Base-by-base conservation (phyloP, 1,140 invertebrate species). In the Drosophila sechellia region DNA sequence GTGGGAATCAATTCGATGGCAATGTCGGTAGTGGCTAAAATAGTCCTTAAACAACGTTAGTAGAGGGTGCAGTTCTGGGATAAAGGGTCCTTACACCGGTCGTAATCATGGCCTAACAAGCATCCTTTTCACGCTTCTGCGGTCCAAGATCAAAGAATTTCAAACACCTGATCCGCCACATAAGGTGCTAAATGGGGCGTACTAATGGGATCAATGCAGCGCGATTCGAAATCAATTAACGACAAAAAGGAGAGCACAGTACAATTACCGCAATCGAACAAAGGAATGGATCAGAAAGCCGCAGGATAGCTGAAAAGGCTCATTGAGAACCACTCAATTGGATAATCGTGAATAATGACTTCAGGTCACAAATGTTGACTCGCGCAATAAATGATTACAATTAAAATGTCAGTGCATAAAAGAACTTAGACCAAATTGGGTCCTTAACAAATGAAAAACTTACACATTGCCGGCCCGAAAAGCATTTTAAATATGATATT, bases 121-220 rank as follows among this genome's bases (percentile, higher is more conserved):
- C 31, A 11, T 57, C 52, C 50, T 68, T n/a, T 58, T 48, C 56
- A 35, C 56, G 56, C 56, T 58, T n/a, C 31, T 45, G 61, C 64
- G 40, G 34, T 42, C 11, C 13, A 5, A 42, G 53, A 71, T 84
- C 80, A 83, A 83, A 83, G 53, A 39, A 42, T n/a, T 63, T 3
- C 37, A 10, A 60, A 65, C 80, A 84, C 80, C 80, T 83, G 80
- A 84, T 79, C 25, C 50, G 59, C 54, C 75, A 46, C 64, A 63
- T n/a, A 90, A 90, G 89, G 87, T 90, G 89, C 80, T 90, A 90
- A 90, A 90, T 90, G 77, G 81, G 89, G 89, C 89, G 83, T 90
- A 81, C 89, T 90, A 90, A 90, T 90, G 78, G 87, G 89, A 90
- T 90, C 84, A 87, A 48, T 68, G 80, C 66, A 31, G 55, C 79